Conservation (phyloP, 2,797 vertebrate species). For the Eutrigla gurnardus region DNA sequence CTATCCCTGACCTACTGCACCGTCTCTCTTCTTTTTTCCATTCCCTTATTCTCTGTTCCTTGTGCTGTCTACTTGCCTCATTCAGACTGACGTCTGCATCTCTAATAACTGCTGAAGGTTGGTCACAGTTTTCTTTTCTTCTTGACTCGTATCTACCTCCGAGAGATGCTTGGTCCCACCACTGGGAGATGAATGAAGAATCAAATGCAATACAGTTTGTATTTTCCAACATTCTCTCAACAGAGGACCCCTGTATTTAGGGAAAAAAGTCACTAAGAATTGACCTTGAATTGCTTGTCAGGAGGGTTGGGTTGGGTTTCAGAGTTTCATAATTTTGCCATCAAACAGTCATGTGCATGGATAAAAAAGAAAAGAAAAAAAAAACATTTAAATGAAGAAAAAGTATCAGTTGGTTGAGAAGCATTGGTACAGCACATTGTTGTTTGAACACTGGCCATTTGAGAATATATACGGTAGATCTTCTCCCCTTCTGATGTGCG, state of each 20-base stretch:
- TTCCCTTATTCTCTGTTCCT: conserved; percentile 44
- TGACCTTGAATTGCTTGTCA: conserved; percentile 59
- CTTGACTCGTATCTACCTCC: conserved; percentile 71
- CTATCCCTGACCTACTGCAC: conserved; percentile 36
- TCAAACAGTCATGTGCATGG: conserved; percentile 47
- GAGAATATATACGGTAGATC: conserved; percentile 40
- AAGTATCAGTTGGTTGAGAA: conserved; percentile 31
- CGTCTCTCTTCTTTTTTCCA: conserved; percentile 51
- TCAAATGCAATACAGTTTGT: conserved; percentile 80
- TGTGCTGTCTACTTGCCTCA: conserved; percentile 61
- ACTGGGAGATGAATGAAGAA: conserved; percentile 73
- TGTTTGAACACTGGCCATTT: conserved; percentile 53
- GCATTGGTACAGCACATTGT: conserved; percentile 10
- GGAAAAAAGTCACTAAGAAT: conserved; percentile 70
- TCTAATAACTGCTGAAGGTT: conserved; percentile 77
- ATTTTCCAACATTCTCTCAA: conserved; percentile 67
- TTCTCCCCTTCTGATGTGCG: conserved; percentile 12
- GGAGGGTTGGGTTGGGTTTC: conserved; percentile 58
- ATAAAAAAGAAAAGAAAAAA: conserved; percentile 25
- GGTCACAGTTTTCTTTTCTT: conserved; percentile 69
- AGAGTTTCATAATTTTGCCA: conserved; percentile 57
- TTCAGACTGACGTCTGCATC: conserved; percentile 63
- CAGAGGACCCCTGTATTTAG: conserved; percentile 61
- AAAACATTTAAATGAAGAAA: conserved; percentile 30
- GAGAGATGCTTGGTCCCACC: conserved; percentile 72